Evolutionary conservation across 2,888 invertebrate genomes (phyloP).

Genomic region (Loripinus fragilis): DNA sequence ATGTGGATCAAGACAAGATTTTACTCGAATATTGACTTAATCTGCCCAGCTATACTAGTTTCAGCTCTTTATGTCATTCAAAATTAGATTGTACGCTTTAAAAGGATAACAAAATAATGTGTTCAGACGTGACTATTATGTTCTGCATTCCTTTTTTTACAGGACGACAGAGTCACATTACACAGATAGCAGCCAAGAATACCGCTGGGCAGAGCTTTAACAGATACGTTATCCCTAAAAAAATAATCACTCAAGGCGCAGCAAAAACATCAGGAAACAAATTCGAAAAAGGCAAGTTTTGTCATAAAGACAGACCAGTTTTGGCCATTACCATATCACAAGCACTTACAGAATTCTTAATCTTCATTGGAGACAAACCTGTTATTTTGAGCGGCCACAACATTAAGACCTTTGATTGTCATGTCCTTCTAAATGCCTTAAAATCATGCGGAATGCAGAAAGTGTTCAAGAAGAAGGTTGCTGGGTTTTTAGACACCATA

Average conservation of each 20-base stretch:
- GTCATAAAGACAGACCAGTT: conserved; percentile 5
- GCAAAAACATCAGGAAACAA: background rate
- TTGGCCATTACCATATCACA: background rate
- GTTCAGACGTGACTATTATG: too few species aligned
- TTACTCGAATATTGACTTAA: too few species aligned
- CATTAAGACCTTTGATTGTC: conserved; percentile 9
- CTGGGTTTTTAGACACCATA: conserved; percentile 11
- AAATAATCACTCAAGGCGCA: background rate
- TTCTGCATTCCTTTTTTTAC: background rate
- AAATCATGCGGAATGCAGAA: background rate
- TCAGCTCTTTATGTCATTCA: too few species aligned
- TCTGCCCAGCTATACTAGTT: too few species aligned
- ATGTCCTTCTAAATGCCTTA: conserved; percentile 5
- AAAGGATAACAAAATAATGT: too few species aligned
- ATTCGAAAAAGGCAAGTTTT: background rate
- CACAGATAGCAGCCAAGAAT: conserved; percentile 7
- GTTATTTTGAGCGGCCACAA: conserved; percentile 8
- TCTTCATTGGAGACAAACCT: background rate
- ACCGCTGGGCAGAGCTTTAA: background rate
- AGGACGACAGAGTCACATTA: conserved; percentile 8
- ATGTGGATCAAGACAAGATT: too few species aligned
- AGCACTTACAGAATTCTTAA: conserved; percentile 7
- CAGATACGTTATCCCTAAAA: conserved; percentile 15
- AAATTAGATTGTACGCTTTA: too few species aligned
- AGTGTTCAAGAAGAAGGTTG: background rate